Evolutionary conservation across 2,888 invertebrate species (phyloP), one percentile per base, ranked within the genome.

Genomic region (Catocala sponsa): DNA sequence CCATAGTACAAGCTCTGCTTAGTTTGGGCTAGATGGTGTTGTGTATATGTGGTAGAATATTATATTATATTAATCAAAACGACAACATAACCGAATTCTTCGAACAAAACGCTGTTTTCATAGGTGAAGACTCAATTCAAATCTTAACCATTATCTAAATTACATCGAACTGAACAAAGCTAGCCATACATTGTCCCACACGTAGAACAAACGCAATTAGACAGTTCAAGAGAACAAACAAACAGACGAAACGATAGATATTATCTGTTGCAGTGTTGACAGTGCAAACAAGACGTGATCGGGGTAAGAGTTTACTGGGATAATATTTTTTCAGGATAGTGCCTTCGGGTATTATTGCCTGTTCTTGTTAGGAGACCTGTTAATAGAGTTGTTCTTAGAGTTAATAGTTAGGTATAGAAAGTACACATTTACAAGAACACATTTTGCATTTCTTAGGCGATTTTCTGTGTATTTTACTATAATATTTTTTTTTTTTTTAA

Each of bases 201-300:
- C 86, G 87, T 88, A 86, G 67, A 85, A 83, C 80, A 87, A 90
- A 90, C 88, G 72, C 85, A 90, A 90, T 90, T 90, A 89, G 80
- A 70, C 62, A 79, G 80, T 81, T 80, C 75, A 50, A 42, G 50
- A 53, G 51, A 15, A 58, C 53, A 58, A 51, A 63, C 58, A 63
- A 63, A 73, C 79, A 76, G 81, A 81, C 77, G 81, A 65, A 55
- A 63, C 53, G 57, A 54, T 57, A 72, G 76, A 80, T 82, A 84
- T 79, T 81, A 75, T 79, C 76, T 57, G 70, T 65, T 76, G 73
- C 61, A 44, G 33, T 81, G 85, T 86, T 86, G 80, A 68, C 63
- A 69, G 61, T 67, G 74, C 66, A 80, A 82, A 83, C 62, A 76
- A 50, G 41, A 74, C 86, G 85, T 86, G 88, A 89, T 88, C 90